Evolutionary conservation across 2,113 vertebrate genomes (phyloP).

Genomic region (Sander vitreus): DNA sequence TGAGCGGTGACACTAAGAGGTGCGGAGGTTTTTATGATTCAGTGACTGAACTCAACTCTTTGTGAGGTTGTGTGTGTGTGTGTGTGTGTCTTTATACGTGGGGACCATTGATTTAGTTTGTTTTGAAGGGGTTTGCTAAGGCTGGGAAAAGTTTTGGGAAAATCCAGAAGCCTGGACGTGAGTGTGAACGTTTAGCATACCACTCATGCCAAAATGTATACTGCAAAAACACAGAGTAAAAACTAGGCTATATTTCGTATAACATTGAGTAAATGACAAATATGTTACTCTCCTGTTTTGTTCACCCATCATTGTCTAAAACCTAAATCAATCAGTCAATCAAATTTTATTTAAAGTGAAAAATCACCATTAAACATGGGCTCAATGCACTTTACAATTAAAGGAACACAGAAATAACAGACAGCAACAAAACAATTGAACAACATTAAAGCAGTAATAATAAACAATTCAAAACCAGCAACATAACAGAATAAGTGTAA

Average conservation of each 20-base stretch:
- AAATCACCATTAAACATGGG: too few species aligned
- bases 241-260: not conserved
- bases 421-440: too few species aligned
- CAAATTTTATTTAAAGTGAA: too few species aligned
- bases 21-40: conserved; percentile 55
- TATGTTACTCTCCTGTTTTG: not conserved
- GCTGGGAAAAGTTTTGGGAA: conserved; percentile 44
- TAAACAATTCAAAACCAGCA: too few species aligned
- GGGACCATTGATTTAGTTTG: conserved; percentile 32
- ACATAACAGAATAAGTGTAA: too few species aligned
- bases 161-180: conserved; percentile 9
- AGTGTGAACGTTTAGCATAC: conserved; percentile 22
- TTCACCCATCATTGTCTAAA: too few species aligned
- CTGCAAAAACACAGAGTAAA: conserved; percentile 2
- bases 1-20: conserved; percentile 50
- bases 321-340: too few species aligned
- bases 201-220: not conserved
- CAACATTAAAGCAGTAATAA: too few species aligned
- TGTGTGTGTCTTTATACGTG: not conserved
- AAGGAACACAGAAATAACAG: too few species aligned
- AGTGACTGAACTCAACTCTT: conserved; percentile 37
- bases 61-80: conserved; percentile 3
- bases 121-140: conserved; percentile 32
- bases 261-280: not conserved
- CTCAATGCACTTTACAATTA: too few species aligned